Evolutionary conservation across 2,888 invertebrate genomes (phyloP), one percentile per base, ranked within the genome.

Genomic region (Amiota minor): DNA sequence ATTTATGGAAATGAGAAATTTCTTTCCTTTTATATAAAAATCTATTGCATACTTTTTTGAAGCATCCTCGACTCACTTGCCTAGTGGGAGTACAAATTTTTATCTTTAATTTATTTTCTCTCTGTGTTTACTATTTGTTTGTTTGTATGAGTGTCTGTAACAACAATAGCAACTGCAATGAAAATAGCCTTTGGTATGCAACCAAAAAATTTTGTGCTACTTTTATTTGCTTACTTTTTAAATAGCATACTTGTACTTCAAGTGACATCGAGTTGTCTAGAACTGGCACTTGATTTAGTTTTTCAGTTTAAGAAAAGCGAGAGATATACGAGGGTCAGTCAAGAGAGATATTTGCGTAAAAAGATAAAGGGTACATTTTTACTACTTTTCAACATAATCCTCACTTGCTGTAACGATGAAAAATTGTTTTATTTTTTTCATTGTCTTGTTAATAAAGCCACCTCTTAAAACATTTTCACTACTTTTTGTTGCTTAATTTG

Each of bases 161-260:
- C 47, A 65, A 65, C 65, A 65, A 65, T 2, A 65, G 47, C 3
- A 46, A 46, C 9, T n/a, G 8, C 46, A 46, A 46, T n/a, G n/a
- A 65, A 46, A 47, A 47, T 18, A 18, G 18, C 46, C 10, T n/a
- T 46, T 49, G 45, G 46, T 47, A 16, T 9, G 47, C 62, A n/a
- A 35, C 23, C 12, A 2, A 23, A 62, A 20, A 62, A 62, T 11
- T 45, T 35, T 62, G 62, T 45, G 62, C 18, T 62, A 62, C 35
- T 62, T 62, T 62, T 62, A n/a, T 35, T 12, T 62, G 14, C 45
- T 50, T 50, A 50, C 12, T n/a, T 50, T 62, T 62, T 62, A 18
- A 14, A 14, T 62, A 12, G 62, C 62, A 45, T 45, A 62, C 62
- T 62, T 62, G n/a, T 45, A 62, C 62, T 62, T 62, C 45, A 23